Base-by-base conservation (phyloP, 2,797 vertebrate genomes). In the Cirrhinus mrigala region DNA sequence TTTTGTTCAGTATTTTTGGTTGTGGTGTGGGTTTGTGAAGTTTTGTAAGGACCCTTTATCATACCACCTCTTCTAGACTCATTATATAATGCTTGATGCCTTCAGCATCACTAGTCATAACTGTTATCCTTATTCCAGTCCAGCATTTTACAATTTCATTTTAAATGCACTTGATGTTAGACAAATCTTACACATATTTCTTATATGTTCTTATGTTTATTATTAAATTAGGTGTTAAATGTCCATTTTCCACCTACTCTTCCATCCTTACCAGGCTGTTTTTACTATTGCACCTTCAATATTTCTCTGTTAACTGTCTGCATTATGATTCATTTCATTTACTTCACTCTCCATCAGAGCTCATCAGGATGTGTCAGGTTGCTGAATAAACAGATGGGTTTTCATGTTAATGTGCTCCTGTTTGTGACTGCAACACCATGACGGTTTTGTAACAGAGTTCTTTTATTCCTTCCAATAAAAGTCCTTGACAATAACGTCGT, bases 11-110 rank as follows among this genome's bases (percentile, higher is more conserved):
- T 64, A 40, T 64, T 44, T 79, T 64, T 79, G 40, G 40, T 46
- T 52, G 15, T 52, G 27, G n/a, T 52, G 78, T 68, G 62, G 46
- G 62, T 54, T 69, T n/a, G 22, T 73, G 22, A 24, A 18, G 70
- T 20, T 71, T 71, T 50, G 24, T 15, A 66, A 7, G 24, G 56
- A 60, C 75, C 75, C 18, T 78, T 78, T 60, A 40, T 78, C 15
- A 78, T 24, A 20, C 18, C 44, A 80, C 10, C 60, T 50, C 24
- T 29, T 50, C 62, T 80, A 11, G 44, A 80, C 40, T 66, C 62
- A 66, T 81, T 70, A 81, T 44, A 70, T 70, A 81, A 81, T n/a
- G 56, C 22, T 20, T 27, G 18, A 81, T 70, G 64, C 12, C 18
- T 70, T 70, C 50, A 52, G 40, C 66, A 56, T 81, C 62, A 24